phyloP scores from a whole-genome alignment of 2,113 vertebrate genomes.

The Chlorodrepanis virens region DNA sequence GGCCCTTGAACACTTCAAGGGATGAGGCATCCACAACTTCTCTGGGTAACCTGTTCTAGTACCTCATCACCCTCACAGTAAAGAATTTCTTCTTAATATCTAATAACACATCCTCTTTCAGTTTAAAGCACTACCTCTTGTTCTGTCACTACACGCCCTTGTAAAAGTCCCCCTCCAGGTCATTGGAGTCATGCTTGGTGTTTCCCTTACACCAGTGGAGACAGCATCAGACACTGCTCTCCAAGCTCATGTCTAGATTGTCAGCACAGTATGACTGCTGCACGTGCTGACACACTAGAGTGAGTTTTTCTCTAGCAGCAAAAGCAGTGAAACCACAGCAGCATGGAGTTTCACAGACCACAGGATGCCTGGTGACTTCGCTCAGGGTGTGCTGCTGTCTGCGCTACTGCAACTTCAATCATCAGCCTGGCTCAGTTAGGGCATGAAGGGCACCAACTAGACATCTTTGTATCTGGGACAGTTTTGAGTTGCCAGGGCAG shows the following conservation, averaged over 20 bases:
- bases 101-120: not conserved
- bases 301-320: not conserved
- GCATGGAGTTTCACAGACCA: not conserved
- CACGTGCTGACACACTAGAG: not conserved
- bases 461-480: not conserved
- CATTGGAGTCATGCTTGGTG: not conserved
- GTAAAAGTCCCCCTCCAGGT: not conserved
- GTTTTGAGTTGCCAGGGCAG: not conserved
- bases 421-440: accelerated
- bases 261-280: not conserved
- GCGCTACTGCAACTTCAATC: not conserved
- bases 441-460: not conserved
- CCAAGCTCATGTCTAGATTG: accelerated
- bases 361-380: not conserved
- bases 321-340: not conserved
- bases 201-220: not conserved
- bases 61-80: not conserved
- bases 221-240: not conserved
- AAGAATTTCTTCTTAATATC: not conserved
- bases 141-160: not conserved
- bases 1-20: not conserved
- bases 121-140: not conserved
- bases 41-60: not conserved
- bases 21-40: not conserved
- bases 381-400: not conserved